These are phyloP conservation scores for Pogona vitticeps DNA, from an alignment of 2,113 vertebrate genomes.

Conservation along the genomic window DNA sequence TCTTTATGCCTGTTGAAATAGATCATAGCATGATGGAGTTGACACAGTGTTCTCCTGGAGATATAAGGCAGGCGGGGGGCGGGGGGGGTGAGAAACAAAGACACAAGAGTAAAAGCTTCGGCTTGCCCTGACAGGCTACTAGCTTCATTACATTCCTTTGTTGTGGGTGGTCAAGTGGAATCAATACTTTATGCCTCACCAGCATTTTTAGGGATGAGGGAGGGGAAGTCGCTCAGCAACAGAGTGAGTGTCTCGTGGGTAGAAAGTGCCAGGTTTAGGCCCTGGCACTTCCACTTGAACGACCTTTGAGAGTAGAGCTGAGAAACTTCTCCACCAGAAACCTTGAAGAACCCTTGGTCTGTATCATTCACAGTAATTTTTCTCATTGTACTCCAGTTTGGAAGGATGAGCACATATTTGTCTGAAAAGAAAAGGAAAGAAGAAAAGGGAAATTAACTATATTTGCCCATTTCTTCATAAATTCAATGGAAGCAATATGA, in stretches of 20 bases:
- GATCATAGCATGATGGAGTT: slow-evolving; percentile 32
- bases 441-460: no score
- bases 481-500: no score
- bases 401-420: no score
- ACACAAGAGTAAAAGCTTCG: neutral
- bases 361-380: no score
- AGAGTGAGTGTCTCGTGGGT: neutral
- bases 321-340: neutral
- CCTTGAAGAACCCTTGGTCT: no score
- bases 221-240: neutral
- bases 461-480: no score
- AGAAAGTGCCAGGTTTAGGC: neutral
- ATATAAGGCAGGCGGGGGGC: slow-evolving; percentile 7
- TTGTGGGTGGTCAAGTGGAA: slow-evolving; percentile 19
- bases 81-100: no score
- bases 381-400: no score
- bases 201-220: slow-evolving; percentile 19
- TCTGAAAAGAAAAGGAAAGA: no score
- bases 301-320: neutral
- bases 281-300: neutral
- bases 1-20: slow-evolving; percentile 35
- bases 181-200: slow-evolving; percentile 23
- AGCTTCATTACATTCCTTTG: slow-evolving; percentile 33
- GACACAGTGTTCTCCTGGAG: neutral
- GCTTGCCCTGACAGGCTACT: slow-evolving; percentile 27